Evolutionary conservation across 2,113 vertebrate genomes (phyloP), one percentile per base, ranked within the genome.

Genomic region (Terrapene triunguis): DNA sequence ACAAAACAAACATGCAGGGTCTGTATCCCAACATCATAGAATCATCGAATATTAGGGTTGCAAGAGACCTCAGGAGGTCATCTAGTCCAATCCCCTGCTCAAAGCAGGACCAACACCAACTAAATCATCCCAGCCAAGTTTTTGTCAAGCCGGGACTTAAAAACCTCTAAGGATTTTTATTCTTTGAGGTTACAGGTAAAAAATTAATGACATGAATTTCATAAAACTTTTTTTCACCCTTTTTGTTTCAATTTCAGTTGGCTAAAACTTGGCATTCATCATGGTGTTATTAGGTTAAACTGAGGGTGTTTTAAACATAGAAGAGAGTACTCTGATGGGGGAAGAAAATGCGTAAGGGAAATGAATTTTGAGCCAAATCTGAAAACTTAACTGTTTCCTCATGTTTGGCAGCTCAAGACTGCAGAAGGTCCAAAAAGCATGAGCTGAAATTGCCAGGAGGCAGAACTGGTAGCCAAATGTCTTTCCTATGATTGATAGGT

Each of bases 251-350:
- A 82, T 87, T 48, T 48, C 5, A 2, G 3, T 57, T 81, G 4
- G 2, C 48, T 83, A 19, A 32, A 32, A 65, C 27, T 59, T 92
- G 51, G 16, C 82, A 19, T 69, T 93, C 80, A 85, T 87, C 85
- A 80, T 14, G 16, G 1, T 88, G 4, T 79, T 82, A 65, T 1
- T 69, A 48, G 59, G 24, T 11, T 92, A 89, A 83, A 84, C 19
- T 47, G 51, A 62, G 17, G 42, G 11, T 84, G 2, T 79, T 76
- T 84, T 74, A 92, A 87, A 69, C 62, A 69, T 7, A 51, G 29
- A 89, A 91, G 94, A 91, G 94, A 85, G 1, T 51, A 85, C 88
- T 90, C 62, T 82, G 51, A 88, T 86, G 57, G 82, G 6, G 13
- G 94, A 82, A 35, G 90, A 94, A 93, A 96, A 29, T 82, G 83